Evolutionary conservation across 1,140 invertebrate genomes (phyloP), one percentile per base, ranked within the genome.

Genomic region (Lepidurus arcticus): DNA sequence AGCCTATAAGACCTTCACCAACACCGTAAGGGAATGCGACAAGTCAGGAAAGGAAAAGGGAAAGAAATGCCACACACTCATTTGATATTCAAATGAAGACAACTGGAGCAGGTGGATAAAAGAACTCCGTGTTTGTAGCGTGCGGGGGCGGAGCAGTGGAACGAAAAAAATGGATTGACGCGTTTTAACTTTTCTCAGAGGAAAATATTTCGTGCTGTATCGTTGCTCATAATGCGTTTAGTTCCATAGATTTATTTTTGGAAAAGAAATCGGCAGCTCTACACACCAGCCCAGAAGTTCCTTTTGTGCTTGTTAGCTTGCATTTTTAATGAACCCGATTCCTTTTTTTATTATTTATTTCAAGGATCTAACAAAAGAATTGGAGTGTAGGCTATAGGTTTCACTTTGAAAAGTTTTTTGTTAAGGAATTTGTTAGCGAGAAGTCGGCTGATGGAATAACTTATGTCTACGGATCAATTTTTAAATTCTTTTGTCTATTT

Each of bases 61-160:
- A 65, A 65, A 65, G 21, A 65, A 65, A n/a, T 47, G 16, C 53
- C 16, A 65, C 53, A 13, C 7, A 65, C 53, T 21, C 53, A 21
- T 65, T 16, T 65, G 53, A 16, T 65, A 16, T 65, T 65, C 53
- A 65, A 65, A 65, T 65, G 53, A 65, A 65, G 53, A 65, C n/a
- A 21, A 47, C 16, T 16, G 53, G 53, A 16, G 21, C 53, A 21
- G 16, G 10, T 16, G 53, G 53, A 16, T 16, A 65, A 21, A 65
- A 65, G 53, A 65, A 16, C 13, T 65, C 53, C 0, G 0, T 16
- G 9, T 65, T 9, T 21, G 13, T 65, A 5, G 34, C 34, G 34
- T 34, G 2, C 34, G 34, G 34, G 34, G 34, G 34, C 34, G 34
- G 34, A 3, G 2, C 3, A 34, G 34, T 34, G 34, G 34, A 34